Conservation (phyloP, 1,140 invertebrate genomes). For the Drosophila murphyi region DNA sequence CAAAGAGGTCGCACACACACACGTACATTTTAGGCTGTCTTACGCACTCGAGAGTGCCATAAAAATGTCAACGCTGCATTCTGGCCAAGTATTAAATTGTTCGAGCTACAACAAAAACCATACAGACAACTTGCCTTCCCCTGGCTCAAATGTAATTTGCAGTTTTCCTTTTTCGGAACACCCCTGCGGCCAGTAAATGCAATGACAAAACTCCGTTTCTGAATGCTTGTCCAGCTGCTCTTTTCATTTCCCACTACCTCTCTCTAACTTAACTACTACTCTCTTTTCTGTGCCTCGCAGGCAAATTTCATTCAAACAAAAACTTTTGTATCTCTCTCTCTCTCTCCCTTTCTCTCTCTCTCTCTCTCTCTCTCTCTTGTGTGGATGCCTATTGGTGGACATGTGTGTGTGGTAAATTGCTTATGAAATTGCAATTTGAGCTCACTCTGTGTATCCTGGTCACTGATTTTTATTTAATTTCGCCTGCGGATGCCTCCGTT, state of each 20-base stretch:
- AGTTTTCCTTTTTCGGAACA: constrained; percentile 42
- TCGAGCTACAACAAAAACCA: constrained; percentile 45
- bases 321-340: constrained; percentile 44
- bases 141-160: constrained; percentile 74
- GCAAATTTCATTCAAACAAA: constrained; percentile 55
- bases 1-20: constrained; percentile 8
- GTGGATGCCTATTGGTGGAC: constrained; percentile 14
- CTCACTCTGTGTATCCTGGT: constrained; percentile 61
- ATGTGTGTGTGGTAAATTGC: constrained; percentile 68
- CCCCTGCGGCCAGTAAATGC: constrained; percentile 44
- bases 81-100: constrained; percentile 65
- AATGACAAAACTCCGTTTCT: constrained; percentile 43
- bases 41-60: constrained; percentile 65
- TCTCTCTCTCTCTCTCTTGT: not conserved
- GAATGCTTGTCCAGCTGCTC: constrained; percentile 39
- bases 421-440: constrained; percentile 83
- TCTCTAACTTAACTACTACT: not conserved
- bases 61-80: constrained; percentile 74
- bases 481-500: constrained; percentile 52
- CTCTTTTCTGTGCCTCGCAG: constrained; percentile 31
- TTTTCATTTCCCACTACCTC: constrained; percentile 8
- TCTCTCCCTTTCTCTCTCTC: constrained; percentile 39
- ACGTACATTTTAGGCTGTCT: constrained; percentile 25
- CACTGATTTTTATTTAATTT: constrained; percentile 81
- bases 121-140: constrained; percentile 44